phyloP scores from a whole-genome alignment of 2,797 vertebrate species.

The Adrianichthys oophorus region DNA sequence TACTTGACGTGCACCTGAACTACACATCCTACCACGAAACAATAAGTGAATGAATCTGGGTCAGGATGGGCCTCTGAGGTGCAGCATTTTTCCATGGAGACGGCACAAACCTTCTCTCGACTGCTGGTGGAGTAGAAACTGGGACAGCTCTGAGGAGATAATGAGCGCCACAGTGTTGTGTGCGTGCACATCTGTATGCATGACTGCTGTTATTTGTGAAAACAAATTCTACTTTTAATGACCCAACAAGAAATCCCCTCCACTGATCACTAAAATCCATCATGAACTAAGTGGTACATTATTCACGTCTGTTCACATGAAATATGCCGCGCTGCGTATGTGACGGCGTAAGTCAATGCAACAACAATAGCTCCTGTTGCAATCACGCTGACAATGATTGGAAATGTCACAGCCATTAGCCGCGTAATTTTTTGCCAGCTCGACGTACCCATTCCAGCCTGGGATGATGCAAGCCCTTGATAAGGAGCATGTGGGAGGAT shows the following conservation, averaged over 20 bases:
- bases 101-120: slow-evolving; percentile 40
- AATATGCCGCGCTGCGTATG: slow-evolving; percentile 3
- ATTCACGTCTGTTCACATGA: slow-evolving; percentile 16
- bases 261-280: slow-evolving; percentile 38
- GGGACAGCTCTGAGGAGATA: slow-evolving; percentile 69
- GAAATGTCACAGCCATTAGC: slow-evolving; percentile 40
- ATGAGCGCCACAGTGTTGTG: slow-evolving; percentile 50
- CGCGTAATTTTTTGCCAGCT: slow-evolving; percentile 25
- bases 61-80: slow-evolving; percentile 54
- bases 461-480: slow-evolving; percentile 3
- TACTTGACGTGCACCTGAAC: slow-evolving; percentile 43
- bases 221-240: slow-evolving; percentile 48
- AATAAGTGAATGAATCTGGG: slow-evolving; percentile 63
- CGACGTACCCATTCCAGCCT: slow-evolving; percentile 24
- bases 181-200: slow-evolving; percentile 8
- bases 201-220: slow-evolving; percentile 43
- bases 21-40: slow-evolving; percentile 33
- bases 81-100: slow-evolving; percentile 45
- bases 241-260: slow-evolving; percentile 29
- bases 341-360: slow-evolving; percentile 17
- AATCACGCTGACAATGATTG: slow-evolving; percentile 25
- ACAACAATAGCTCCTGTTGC: slow-evolving; percentile 28
- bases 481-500: slow-evolving; percentile 29
- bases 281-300: slow-evolving; percentile 37
- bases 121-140: slow-evolving; percentile 55